phyloP scores from a whole-genome alignment of 2,797 vertebrate species.

The Apodemus agrarius region DNA sequence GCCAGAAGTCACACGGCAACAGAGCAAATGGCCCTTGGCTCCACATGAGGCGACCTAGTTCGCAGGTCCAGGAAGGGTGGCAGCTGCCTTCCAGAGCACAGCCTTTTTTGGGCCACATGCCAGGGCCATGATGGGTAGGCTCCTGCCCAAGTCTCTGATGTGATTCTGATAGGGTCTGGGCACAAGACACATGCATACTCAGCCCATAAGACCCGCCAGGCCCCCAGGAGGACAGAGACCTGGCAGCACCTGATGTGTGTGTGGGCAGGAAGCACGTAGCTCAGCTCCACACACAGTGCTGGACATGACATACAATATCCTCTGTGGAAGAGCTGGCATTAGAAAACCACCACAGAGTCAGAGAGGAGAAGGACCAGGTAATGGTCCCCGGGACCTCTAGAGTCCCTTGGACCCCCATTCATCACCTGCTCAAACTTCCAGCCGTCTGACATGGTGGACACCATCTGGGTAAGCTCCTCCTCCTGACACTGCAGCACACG shows the following conservation, averaged over 20 bases:
- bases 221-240: background rate
- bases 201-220: background rate
- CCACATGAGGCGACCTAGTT: background rate
- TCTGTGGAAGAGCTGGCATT: background rate
- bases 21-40: background rate
- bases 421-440: constrained; percentile 95
- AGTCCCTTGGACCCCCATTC: background rate
- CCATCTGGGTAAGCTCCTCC: constrained; percentile 94
- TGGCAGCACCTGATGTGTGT: background rate
- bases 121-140: background rate
- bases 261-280: background rate
- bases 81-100: background rate
- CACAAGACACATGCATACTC: background rate
- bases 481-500: constrained; percentile 98
- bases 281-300: background rate
- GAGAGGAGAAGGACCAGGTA: background rate
- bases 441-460: constrained; percentile 95
- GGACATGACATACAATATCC: too few species aligned
- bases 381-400: background rate
- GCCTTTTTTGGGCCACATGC: background rate
- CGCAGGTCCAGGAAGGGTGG: background rate
- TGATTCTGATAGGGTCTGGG: background rate
- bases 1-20: background rate
- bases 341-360: background rate
- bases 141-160: background rate